Evolutionary conservation across 2,113 vertebrate species (phyloP).

Genomic region (Nansenia antarctica): DNA sequence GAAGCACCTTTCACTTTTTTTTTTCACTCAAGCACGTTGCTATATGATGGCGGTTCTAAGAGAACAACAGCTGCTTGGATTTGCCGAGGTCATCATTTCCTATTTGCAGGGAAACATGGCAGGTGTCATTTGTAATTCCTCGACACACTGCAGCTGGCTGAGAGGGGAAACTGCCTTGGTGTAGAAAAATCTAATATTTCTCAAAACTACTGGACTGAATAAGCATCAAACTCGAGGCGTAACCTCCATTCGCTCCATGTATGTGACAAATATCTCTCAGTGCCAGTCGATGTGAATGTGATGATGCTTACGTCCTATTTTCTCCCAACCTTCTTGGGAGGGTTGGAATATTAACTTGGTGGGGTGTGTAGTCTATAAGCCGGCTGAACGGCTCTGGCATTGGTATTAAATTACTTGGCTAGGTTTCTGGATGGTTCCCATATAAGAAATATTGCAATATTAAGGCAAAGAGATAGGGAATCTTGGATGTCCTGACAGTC

Average conservation of each 20-base stretch:
- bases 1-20: constrained; percentile 34
- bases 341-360: constrained; percentile 45
- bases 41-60: constrained; percentile 23
- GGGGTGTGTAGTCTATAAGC: constrained; percentile 29
- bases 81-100: constrained; percentile 49
- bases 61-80: constrained; percentile 47
- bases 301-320: constrained; percentile 47
- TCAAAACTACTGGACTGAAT: constrained; percentile 27
- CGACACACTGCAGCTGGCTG: constrained; percentile 42
- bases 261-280: constrained; percentile 40
- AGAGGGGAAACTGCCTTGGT: constrained; percentile 25
- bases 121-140: constrained; percentile 54
- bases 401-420: constrained; percentile 31
- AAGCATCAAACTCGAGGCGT: constrained; percentile 34
- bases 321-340: constrained; percentile 34
- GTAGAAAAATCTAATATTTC: constrained; percentile 37
- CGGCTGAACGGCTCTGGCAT: neutral
- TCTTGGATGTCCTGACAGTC: neutral
- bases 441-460: constrained; percentile 37
- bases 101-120: constrained; percentile 39
- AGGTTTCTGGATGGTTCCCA: constrained; percentile 13
- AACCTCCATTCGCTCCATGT: constrained; percentile 18
- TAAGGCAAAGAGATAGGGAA: constrained; percentile 4
- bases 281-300: constrained; percentile 37
- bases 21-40: constrained; percentile 26